Conservation (phyloP, 2,888 invertebrate genomes). For the Lamellibrachia satsuma region DNA sequence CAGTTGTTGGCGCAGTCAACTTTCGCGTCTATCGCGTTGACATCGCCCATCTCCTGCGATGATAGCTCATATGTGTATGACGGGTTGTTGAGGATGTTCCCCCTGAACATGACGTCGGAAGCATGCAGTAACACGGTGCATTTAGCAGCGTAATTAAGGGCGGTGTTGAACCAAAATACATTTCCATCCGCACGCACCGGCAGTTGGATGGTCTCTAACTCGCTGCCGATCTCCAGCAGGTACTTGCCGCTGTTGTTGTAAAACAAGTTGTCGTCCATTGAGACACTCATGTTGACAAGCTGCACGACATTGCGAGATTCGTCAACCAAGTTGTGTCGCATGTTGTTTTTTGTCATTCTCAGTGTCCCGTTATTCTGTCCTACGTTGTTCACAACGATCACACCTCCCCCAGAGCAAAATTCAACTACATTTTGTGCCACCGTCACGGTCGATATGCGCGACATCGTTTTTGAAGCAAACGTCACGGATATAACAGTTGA, state of each 20-base stretch:
- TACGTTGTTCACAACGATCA: background rate
- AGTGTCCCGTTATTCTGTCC: background rate
- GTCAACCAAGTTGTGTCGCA: slow-evolving; percentile 7
- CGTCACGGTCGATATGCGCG: background rate
- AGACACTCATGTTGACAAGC: background rate
- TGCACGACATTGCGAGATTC: background rate
- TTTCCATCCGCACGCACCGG: background rate
- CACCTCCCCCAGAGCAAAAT: background rate
- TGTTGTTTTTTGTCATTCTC: background rate
- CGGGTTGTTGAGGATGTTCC: slow-evolving; percentile 18
- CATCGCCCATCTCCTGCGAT: background rate
- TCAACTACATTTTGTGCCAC: slow-evolving; percentile 14
- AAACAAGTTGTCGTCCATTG: slow-evolving; percentile 18
- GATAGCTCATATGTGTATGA: background rate
- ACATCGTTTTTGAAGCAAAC: background rate
- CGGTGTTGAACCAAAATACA: slow-evolving; percentile 19
- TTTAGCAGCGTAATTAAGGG: background rate
- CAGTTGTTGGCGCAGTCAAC: slow-evolving; percentile 19
- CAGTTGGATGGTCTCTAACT: background rate
- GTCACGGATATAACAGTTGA: background rate
- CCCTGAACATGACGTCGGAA: background rate
- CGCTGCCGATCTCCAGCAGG: slow-evolving; percentile 17
- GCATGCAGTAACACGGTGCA: background rate
- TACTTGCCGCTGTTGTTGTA: slow-evolving; percentile 23
- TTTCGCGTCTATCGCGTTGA: background rate